A percentile compares a stretch with the other conserved stretches of the same genome.
These are phyloP conservation scores for Xyrauchen texanus DNA, from an alignment of 2,113 vertebrate species.

Conservation along the genomic window DNA sequence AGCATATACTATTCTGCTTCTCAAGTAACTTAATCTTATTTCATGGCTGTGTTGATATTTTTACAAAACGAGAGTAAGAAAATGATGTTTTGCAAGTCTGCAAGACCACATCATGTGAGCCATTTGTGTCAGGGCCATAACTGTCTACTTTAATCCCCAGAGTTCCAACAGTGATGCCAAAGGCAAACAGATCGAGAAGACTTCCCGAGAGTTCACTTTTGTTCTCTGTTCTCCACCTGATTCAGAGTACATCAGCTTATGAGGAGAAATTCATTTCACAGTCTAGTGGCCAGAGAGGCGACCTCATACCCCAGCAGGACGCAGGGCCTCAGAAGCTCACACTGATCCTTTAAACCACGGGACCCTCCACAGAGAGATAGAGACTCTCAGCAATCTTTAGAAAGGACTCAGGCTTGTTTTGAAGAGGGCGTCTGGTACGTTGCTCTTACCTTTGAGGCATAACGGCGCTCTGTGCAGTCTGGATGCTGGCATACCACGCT, in stretches of 20 bases:
- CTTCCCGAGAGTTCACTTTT: too few relatives aligned
- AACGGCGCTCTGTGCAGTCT: conserved; percentile 77
- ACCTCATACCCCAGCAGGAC: conserved; percentile 45
- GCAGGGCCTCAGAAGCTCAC: background rate
- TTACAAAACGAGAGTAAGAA: too few relatives aligned
- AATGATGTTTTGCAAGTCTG: too few relatives aligned
- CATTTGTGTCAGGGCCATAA: background rate
- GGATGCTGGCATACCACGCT: conserved; percentile 83
- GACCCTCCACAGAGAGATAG: background rate
- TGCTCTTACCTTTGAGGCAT: conserved; percentile 82
- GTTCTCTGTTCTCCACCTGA: conserved; percentile 54
- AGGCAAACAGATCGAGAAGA: background rate
- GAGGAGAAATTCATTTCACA: conserved; percentile 71
- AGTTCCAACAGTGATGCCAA: background rate
- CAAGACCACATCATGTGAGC: background rate
- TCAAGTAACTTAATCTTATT: too few relatives aligned
- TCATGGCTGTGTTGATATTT: too few relatives aligned
- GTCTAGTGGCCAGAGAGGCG: conserved; percentile 64
- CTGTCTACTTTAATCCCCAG: too few relatives aligned
- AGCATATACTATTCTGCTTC: too few relatives aligned
- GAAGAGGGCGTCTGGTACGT: background rate
- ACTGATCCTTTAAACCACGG: background rate
- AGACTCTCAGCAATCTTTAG: background rate
- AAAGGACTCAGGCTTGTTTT: background rate
- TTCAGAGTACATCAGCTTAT: conserved; percentile 64